These are phyloP conservation scores for Hypsopygia costalis DNA, from an alignment of 2,888 invertebrate genomes.

Conservation along the genomic window DNA sequence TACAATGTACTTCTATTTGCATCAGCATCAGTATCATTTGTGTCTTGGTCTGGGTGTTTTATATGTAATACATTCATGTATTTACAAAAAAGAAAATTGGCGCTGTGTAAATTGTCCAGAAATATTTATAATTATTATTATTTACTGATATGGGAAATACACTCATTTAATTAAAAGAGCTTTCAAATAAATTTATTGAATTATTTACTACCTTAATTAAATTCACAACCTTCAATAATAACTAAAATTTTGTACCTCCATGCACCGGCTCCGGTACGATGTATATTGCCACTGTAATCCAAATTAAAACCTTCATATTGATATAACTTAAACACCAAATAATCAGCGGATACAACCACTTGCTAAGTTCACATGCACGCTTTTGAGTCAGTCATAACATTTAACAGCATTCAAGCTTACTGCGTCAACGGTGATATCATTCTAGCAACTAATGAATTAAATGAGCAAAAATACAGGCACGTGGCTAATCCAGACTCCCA, in stretches of 20 bases:
- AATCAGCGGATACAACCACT: slow-evolving; percentile 23
- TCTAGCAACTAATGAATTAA: slow-evolving; percentile 58
- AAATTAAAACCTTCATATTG: slow-evolving; percentile 26
- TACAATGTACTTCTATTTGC: too few relatives aligned
- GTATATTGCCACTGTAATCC: slow-evolving; percentile 19
- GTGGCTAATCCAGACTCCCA: slow-evolving; percentile 30
- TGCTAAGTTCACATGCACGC: slow-evolving; percentile 41
- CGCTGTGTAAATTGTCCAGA: too few relatives aligned
- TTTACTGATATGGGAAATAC: too few relatives aligned
- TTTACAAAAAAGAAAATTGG: too few relatives aligned
- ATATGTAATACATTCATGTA: too few relatives aligned
- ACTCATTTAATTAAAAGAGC: too few relatives aligned
- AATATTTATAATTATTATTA: too few relatives aligned
- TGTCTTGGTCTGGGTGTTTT: too few relatives aligned
- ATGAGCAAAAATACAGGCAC: slow-evolving; percentile 43
- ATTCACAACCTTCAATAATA: too few relatives aligned
- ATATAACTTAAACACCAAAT: slow-evolving; percentile 4
- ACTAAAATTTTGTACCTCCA: background rate
- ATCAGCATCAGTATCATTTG: too few relatives aligned
- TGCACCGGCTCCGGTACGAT: background rate
- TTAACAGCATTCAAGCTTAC: slow-evolving; percentile 33
- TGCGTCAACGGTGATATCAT: slow-evolving; percentile 54
- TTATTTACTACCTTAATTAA: too few relatives aligned
- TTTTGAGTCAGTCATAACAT: slow-evolving; percentile 36
- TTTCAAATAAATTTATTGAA: too few relatives aligned